phyloP scores from a whole-genome alignment of 2,797 vertebrate genomes.

The Micrastur ruficollis region DNA sequence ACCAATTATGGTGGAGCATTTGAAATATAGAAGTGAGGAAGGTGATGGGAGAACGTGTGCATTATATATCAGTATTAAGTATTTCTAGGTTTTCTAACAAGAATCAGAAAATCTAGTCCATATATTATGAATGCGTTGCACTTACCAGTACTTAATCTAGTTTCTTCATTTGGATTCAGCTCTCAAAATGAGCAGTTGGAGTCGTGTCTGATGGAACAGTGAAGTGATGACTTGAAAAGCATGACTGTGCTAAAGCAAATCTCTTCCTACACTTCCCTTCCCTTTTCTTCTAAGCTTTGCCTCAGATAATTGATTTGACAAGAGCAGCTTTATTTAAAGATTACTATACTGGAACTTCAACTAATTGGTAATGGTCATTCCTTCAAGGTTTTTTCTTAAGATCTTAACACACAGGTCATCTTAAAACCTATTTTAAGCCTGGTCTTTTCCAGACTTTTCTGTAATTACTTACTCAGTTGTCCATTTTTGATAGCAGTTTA shows the following conservation, averaged over 20 bases:
- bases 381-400: not conserved
- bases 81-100: not conserved
- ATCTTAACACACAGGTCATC: not conserved
- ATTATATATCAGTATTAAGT: not conserved
- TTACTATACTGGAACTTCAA: not conserved
- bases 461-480: not conserved
- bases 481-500: not conserved
- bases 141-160: not conserved
- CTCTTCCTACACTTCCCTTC: not conserved
- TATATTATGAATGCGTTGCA: not conserved
- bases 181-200: not conserved
- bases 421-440: not conserved
- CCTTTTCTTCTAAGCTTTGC: not conserved
- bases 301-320: not conserved
- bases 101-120: not conserved
- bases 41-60: not conserved
- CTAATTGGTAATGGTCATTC: not conserved
- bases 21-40: not conserved
- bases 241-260: not conserved
- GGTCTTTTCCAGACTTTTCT: not conserved
- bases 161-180: not conserved
- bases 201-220: not conserved
- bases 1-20: not conserved
- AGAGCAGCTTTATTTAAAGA: not conserved
- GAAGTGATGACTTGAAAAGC: not conserved